A percentile compares a stretch with the other conserved stretches of the same genome.
These are phyloP conservation scores for Copidosoma floridanum DNA, from an alignment of 1,140 invertebrate genomes.

Conservation along the genomic window DNA sequence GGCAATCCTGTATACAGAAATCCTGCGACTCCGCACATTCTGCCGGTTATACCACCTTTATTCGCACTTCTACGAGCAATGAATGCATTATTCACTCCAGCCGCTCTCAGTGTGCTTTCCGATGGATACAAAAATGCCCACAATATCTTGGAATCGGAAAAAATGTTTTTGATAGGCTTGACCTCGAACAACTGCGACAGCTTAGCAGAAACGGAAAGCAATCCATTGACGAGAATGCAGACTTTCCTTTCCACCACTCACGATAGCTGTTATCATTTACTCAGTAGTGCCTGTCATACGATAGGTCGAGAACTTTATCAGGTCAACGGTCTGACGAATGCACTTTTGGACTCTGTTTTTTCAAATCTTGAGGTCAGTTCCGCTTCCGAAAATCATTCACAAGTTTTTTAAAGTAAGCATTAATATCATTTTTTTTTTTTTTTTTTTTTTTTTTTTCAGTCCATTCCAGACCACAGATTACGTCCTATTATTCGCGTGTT, in stretches of 20 bases:
- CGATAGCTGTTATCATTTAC: slow-evolving; percentile 75
- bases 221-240: slow-evolving; percentile 77
- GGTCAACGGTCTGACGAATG: slow-evolving; percentile 63
- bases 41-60: slow-evolving; percentile 74
- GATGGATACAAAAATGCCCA: slow-evolving; percentile 69
- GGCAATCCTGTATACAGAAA: slow-evolving; percentile 80
- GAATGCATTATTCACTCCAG: slow-evolving; percentile 76
- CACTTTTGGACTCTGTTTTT: slow-evolving; percentile 65
- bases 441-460: slow-evolving; percentile 40
- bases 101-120: slow-evolving; percentile 59
- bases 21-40: slow-evolving; percentile 78
- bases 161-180: slow-evolving; percentile 65
- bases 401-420: background rate
- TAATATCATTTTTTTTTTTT: background rate
- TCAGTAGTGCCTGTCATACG: slow-evolving; percentile 72
- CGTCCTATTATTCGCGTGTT: slow-evolving; percentile 80
- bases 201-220: slow-evolving; percentile 53
- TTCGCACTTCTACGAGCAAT: slow-evolving; percentile 73
- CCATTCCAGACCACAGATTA: slow-evolving; percentile 81
- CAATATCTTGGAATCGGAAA: slow-evolving; percentile 70
- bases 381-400: background rate
- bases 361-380: slow-evolving; percentile 65
- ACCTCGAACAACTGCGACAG: slow-evolving; percentile 51
- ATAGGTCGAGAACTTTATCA: slow-evolving; percentile 82
- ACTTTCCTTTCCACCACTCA: slow-evolving; percentile 70